Evolutionary conservation across 2,113 vertebrate genomes (phyloP).

Genomic region (Malaclemys terrapin): DNA sequence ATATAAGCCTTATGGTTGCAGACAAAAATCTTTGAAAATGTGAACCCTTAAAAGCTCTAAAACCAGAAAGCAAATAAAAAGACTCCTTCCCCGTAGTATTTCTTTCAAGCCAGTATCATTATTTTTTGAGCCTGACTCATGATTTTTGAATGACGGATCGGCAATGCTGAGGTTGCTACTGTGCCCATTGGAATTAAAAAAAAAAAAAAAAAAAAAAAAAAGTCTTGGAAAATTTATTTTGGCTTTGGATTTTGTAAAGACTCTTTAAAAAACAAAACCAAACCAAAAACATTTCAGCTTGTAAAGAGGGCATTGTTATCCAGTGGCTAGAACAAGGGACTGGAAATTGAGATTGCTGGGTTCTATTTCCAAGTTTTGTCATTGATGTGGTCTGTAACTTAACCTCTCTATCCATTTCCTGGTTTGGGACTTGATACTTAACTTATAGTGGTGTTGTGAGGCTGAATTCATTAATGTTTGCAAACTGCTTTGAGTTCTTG

Average conservation of each 20-base stretch:
- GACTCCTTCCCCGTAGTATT: neutral
- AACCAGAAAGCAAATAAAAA: neutral
- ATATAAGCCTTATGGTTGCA: neutral
- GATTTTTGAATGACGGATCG: constrained; percentile 1
- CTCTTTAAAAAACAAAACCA: neutral
- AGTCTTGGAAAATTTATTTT: neutral
- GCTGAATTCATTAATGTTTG: neutral
- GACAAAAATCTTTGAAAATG: neutral
- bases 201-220: neutral
- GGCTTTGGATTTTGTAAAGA: neutral
- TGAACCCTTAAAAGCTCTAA: neutral
- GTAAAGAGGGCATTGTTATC: neutral
- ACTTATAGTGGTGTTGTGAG: neutral
- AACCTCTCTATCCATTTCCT: neutral
- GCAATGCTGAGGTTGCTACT: constrained; percentile 26
- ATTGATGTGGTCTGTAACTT: constrained; percentile 39
- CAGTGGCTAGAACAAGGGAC: neutral
- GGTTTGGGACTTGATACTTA: neutral
- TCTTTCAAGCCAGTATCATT: neutral
- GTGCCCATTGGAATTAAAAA: neutral
- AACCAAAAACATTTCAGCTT: neutral
- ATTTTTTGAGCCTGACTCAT: neutral
- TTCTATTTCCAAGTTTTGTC: constrained; percentile 15
- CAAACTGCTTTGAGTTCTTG: neutral
- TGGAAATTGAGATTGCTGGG: constrained; percentile 12